These are phyloP conservation scores for pig (Sus scrofa) DNA, from an alignment of 2,113 vertebrate species.

Conservation along the genomic window T2T-Sscrofa CM000812.6:271122001-271122500, in stretches of 20 bases:
- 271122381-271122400: no score
- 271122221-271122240: not conserved
- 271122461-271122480: no score
- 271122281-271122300: no score
- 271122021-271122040: not conserved
- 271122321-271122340: no score
- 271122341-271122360: no score
- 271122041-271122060: not conserved
- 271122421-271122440: no score
- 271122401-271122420: no score
- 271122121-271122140: not conserved
- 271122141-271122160: not conserved
- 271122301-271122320: no score
- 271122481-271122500: no score
- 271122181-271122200: not conserved
- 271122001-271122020: not conserved
- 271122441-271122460: no score
- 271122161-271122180: not conserved
- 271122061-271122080: accelerated
- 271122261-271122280: not conserved
- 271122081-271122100: not conserved
- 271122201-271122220: not conserved
- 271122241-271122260: not conserved
- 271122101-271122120: not conserved
- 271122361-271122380: no score